phyloP scores from a whole-genome alignment of 23 tunicate species.

The Trididemnum clinides region DNA sequence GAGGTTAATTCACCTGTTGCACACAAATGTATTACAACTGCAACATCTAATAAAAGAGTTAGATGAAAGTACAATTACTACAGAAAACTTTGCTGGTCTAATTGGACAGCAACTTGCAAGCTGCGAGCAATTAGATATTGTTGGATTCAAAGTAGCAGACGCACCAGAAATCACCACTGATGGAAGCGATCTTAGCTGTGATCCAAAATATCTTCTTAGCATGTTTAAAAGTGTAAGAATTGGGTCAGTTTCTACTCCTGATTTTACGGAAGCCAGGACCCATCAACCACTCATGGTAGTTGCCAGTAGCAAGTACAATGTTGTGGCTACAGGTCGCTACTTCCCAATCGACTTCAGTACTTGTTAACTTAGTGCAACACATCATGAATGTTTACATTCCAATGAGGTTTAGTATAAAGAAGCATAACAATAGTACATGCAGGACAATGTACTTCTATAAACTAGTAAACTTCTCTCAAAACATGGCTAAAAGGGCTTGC shows the following conservation, averaged over 20 bases:
- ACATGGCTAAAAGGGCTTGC: no score
- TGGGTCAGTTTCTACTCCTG: not conserved
- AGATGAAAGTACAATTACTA: not conserved
- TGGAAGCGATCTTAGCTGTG: not conserved
- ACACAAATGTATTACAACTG: not conserved
- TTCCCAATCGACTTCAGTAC: not conserved
- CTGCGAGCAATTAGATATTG: not conserved
- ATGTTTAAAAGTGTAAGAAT: not conserved
- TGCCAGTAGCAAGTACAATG: not conserved
- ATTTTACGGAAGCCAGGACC: not conserved
- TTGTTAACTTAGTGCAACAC: not conserved
- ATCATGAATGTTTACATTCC: not conserved
- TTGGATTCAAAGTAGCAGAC: not conserved
- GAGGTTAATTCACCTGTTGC: not conserved
- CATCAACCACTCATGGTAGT: not conserved
- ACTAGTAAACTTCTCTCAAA: no score
- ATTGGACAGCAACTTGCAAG: not conserved
- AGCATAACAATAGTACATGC: no score
- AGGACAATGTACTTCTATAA: no score
- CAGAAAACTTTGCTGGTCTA: not conserved
- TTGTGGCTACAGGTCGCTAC: not conserved
- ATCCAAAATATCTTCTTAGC: not conserved
- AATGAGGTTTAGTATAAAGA: not conserved
- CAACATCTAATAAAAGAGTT: not conserved
- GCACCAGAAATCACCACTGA: not conserved